Evolutionary conservation across 2,888 invertebrate genomes (phyloP), one percentile per base, ranked within the genome.

Genomic region (Meloe dianella): DNA sequence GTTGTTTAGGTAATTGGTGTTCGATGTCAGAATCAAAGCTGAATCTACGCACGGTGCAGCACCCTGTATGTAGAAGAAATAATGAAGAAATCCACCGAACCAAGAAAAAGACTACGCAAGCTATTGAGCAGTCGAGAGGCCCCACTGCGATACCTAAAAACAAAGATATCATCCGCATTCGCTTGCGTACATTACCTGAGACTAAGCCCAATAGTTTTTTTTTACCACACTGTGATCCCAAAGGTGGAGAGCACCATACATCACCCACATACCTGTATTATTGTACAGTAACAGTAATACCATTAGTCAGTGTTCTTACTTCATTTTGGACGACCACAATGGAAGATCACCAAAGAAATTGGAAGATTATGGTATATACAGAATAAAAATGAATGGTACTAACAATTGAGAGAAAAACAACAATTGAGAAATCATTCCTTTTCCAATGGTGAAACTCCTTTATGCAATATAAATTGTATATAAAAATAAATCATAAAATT

Each of bases 271-370:
- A 82, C 82, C 83, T 83, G 81, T 80, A 79, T 82, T 81, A 80
- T 81, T 77, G 78, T 81, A 82, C 82, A 82, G 79, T 81, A 83
- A 83, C 81, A 82, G 81, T 82, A 81, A 81, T 79, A 79, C 79
- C 80, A 82, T 82, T 82, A 83, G 82, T 81, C 74, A 79, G 72
- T 72, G 74, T 75, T 77, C 75, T 77, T 72, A 74, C 68, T 66
- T 65, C 73, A 63, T 60, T 67, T 65, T 67, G 61, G 72, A 63
- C 67, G 72, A 73, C 77, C 78, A 77, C 75, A 77, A 76, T 65
- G 73, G 75, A 78, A 75, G 73, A 73, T 76, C 78, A 78, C 79
- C 78, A 69, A 66, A 64, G 30, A 51, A 61, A 64, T 57, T 67
- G 64, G 61, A 62, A 67, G 60, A 61, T 38, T 24, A 6, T 41